phyloP scores from a whole-genome alignment of 2,888 invertebrate species.

The Agrilus biguttatus region DNA sequence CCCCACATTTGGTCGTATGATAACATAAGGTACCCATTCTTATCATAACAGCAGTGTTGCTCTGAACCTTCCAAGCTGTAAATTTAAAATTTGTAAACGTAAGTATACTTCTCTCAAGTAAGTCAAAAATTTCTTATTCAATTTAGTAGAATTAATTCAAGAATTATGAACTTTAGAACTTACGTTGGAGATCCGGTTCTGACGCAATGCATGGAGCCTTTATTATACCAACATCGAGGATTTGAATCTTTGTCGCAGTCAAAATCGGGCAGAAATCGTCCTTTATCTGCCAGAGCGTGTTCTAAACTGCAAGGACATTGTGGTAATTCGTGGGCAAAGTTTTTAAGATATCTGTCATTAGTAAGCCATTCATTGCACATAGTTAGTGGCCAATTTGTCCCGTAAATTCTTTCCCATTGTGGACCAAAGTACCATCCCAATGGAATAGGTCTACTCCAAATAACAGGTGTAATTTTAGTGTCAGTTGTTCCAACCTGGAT shows the following conservation, averaged over 20 bases:
- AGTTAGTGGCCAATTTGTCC: conserved; percentile 65
- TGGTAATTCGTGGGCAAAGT: conserved; percentile 70
- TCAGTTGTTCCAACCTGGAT: conserved; percentile 28
- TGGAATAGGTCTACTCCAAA: conserved; percentile 89
- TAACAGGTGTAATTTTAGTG: conserved; percentile 31
- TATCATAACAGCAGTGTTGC: conserved; percentile 96
- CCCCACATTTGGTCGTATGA: conserved; percentile 95
- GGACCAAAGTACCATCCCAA: conserved; percentile 84
- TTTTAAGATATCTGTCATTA: conserved; percentile 66
- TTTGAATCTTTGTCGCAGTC: conserved; percentile 87
- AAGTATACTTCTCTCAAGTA: too few relatives aligned
- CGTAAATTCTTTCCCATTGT: conserved; percentile 75
- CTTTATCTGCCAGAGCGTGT: conserved; percentile 85
- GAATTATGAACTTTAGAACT: conserved; percentile 21
- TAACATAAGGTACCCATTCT: conserved; percentile 78
- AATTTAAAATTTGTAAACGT: conserved; percentile 5
- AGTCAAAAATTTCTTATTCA: conserved; percentile 1
- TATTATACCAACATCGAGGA: conserved; percentile 75
- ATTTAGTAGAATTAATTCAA: not conserved
- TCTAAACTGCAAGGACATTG: conserved; percentile 85
- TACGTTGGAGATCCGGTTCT: conserved; percentile 82
- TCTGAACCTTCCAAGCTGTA: conserved; percentile 75
- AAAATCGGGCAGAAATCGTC: conserved; percentile 79
- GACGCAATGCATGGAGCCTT: conserved; percentile 85
- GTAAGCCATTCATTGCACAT: conserved; percentile 86